These are phyloP conservation scores for Cardiocondyla obscurior DNA, from an alignment of 1,140 invertebrate genomes.

Conservation along the genomic window DNA sequence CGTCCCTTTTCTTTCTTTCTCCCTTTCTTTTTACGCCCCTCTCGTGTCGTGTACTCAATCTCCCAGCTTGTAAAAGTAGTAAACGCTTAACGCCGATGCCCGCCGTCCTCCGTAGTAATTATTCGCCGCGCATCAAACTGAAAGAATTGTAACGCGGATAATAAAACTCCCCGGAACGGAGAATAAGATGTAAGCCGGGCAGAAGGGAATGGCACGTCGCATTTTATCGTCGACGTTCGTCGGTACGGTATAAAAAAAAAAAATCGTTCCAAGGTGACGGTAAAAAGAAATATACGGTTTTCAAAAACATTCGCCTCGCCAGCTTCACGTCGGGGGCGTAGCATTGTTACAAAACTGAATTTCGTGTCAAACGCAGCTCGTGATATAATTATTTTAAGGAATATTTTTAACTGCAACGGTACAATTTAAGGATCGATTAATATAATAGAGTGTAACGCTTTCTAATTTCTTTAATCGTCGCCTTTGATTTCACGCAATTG, in stretches of 20 bases:
- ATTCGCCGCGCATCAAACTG: slow-evolving; percentile 45
- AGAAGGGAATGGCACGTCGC: slow-evolving; percentile 33
- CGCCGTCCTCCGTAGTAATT: slow-evolving; percentile 14
- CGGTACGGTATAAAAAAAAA: slow-evolving; percentile 29
- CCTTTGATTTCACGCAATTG: neutral
- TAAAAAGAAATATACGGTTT: slow-evolving; percentile 12
- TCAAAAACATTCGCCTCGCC: neutral
- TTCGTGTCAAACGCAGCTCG: neutral
- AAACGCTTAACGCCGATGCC: slow-evolving; percentile 32
- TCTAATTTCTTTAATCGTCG: too few species aligned
- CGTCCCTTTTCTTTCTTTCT: slow-evolving; percentile 15
- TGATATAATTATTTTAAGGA: neutral
- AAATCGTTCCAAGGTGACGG: neutral
- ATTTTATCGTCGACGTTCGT: slow-evolving; percentile 41
- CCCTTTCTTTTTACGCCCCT: slow-evolving; percentile 1
- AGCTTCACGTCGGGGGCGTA: too few species aligned
- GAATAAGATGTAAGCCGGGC: slow-evolving; percentile 27
- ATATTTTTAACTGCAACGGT: neutral
- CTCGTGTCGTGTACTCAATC: neutral
- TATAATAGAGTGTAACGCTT: neutral
- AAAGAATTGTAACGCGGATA: slow-evolving; percentile 43
- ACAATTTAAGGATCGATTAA: neutral
- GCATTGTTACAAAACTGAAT: too few species aligned
- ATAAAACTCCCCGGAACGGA: slow-evolving; percentile 23
- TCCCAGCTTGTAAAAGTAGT: slow-evolving; percentile 5